Percentiles rank a stretch among this genome's conserved stretches.
Conservation (phyloP, 2,113 vertebrate genomes). For the Donacobius atricapilla region DNA sequence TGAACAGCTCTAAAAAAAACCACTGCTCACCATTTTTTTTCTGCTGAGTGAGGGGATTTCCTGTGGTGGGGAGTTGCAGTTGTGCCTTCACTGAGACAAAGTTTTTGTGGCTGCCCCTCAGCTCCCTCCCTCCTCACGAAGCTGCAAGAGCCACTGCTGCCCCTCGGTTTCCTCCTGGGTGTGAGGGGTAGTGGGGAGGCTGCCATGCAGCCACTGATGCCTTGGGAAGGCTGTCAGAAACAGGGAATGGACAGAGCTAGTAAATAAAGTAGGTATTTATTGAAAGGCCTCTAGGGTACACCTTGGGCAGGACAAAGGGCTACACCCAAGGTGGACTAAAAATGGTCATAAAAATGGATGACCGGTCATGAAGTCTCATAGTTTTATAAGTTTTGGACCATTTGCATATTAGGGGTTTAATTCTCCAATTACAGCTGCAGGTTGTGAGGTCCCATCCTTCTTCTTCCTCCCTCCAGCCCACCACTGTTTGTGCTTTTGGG, state of each 20-base stretch:
- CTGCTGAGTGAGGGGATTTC: background rate
- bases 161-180: background rate
- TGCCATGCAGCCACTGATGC: background rate
- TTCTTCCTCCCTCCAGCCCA: background rate
- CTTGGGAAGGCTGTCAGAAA: background rate
- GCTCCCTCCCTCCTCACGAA: background rate
- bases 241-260: background rate
- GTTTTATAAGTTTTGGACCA: background rate
- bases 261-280: background rate
- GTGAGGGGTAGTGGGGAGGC: background rate
- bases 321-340: background rate
- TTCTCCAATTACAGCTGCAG: background rate
- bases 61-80: background rate
- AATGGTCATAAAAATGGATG: background rate
- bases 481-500: background rate
- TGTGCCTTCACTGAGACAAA: accelerated
- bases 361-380: background rate
- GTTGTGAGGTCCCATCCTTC: background rate
- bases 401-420: background rate
- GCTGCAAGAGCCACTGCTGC: background rate
- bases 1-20: background rate
- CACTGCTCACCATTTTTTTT: background rate
- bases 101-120: background rate
- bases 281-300: background rate
- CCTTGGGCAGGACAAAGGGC: background rate